phyloP scores from a whole-genome alignment of 1,140 invertebrate species.

The Amphibalanus amphitrite region DNA sequence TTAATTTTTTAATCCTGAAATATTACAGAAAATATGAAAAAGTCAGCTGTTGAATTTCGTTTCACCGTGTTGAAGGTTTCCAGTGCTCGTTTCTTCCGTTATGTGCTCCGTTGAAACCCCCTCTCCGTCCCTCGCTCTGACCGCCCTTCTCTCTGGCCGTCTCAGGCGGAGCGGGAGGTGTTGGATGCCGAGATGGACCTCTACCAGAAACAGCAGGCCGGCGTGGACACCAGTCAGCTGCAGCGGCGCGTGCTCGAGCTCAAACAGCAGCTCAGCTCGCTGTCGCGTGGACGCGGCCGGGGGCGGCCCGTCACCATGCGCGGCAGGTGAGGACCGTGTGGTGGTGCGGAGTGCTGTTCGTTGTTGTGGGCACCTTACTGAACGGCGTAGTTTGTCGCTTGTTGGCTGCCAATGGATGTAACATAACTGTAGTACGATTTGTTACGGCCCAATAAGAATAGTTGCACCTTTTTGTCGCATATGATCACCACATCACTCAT shows the following conservation, averaged over 20 bases:
- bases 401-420: no score
- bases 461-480: not conserved
- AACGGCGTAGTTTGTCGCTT: no score
- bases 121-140: not conserved
- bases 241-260: conserved; percentile 51
- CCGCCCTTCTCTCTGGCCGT: not conserved
- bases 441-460: not conserved
- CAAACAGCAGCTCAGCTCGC: conserved; percentile 34
- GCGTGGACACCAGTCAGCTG: conserved; percentile 49
- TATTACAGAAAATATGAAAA: no score
- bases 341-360: no score
- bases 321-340: conserved; percentile 9
- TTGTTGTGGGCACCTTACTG: no score
- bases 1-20: no score
- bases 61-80: no score
- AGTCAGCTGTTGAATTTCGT: no score
- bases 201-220: conserved; percentile 61
- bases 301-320: conserved; percentile 7
- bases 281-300: conserved; percentile 17
- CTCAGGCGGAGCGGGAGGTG: conserved; percentile 58
- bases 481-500: not conserved
- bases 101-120: no score
- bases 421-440: not conserved
- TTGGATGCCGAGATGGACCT: conserved; percentile 74
- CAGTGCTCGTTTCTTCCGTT: no score